Evolutionary conservation across 2,888 invertebrate genomes (phyloP).

Genomic region (Podabrus alpinus): DNA sequence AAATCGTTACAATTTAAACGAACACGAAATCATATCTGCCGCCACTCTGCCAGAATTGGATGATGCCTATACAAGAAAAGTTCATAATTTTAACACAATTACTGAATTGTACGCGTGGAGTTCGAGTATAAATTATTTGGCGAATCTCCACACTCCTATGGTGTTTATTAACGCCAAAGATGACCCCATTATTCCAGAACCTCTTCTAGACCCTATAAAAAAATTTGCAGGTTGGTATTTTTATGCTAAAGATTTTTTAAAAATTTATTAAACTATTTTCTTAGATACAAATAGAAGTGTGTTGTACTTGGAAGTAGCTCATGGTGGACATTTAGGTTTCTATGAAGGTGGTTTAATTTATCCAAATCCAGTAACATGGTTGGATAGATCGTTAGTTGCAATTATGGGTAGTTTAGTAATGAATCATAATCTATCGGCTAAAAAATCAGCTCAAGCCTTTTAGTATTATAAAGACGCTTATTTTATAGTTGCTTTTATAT

Average conservation of each 20-base stretch:
- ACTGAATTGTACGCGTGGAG: constrained; percentile 84
- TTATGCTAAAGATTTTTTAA: neutral
- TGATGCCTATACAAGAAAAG: constrained; percentile 83
- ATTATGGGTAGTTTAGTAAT: constrained; percentile 75
- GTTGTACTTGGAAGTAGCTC: constrained; percentile 80
- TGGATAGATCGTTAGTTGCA: constrained; percentile 86
- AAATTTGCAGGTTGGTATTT: constrained; percentile 73
- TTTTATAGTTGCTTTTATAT: constrained; percentile 21
- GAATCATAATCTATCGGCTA: constrained; percentile 46
- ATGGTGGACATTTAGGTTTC: constrained; percentile 94
- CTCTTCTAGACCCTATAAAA: constrained; percentile 72
- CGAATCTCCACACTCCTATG: constrained; percentile 82
- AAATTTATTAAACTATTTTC: neutral
- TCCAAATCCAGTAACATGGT: constrained; percentile 91
- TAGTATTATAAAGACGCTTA: constrained; percentile 20
- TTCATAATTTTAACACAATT: constrained; percentile 78
- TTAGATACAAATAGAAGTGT: constrained; percentile 68
- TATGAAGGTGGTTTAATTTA: constrained; percentile 88
- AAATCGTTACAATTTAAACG: constrained; percentile 69
- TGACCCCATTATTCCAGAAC: constrained; percentile 88
- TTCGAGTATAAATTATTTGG: constrained; percentile 79
- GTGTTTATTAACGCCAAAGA: constrained; percentile 89
- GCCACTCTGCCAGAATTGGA: constrained; percentile 88
- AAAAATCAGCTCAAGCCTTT: constrained; percentile 36
- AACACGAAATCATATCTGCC: constrained; percentile 81